Evolutionary conservation across 2,888 invertebrate genomes (phyloP).

Genomic region (Tenthredo notha): DNA sequence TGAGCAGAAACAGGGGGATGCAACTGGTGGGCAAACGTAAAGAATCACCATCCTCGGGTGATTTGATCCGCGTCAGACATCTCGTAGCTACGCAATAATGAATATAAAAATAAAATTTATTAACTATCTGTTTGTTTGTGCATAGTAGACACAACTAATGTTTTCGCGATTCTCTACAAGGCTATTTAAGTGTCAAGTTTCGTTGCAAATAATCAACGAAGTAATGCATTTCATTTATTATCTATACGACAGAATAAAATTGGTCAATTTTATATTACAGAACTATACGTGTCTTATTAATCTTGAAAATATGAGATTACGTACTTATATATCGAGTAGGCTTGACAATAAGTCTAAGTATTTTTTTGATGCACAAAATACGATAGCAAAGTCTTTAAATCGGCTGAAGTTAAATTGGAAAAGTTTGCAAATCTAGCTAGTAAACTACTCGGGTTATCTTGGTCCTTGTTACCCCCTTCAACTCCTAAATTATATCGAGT

Average conservation of each 20-base stretch:
- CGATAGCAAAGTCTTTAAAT: conserved; percentile 32
- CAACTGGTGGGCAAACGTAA: conserved; percentile 16
- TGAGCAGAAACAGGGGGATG: neutral
- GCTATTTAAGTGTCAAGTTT: neutral
- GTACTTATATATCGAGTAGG: neutral
- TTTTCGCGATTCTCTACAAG: neutral
- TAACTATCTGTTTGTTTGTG: conserved; percentile 1
- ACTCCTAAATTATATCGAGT: conserved; percentile 7
- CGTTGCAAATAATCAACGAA: neutral
- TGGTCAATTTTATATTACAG: neutral
- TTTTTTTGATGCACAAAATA: conserved; percentile 39
- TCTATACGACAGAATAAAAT: neutral
- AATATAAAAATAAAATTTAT: neutral
- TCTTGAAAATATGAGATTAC: neutral
- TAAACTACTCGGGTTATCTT: conserved; percentile 45
- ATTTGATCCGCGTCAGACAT: conserved; percentile 16
- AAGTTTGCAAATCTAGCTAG: conserved; percentile 39
- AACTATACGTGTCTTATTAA: neutral
- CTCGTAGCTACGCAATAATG: conserved; percentile 12
- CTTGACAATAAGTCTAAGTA: conserved; percentile 2
- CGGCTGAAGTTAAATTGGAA: conserved; percentile 47
- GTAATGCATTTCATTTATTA: neutral
- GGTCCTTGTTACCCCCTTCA: conserved; percentile 38
- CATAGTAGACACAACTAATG: neutral
- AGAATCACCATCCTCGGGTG: conserved; percentile 9